These are phyloP conservation scores for Lophius piscatorius DNA, from an alignment of 2,113 vertebrate genomes.

Conservation along the genomic window DNA sequence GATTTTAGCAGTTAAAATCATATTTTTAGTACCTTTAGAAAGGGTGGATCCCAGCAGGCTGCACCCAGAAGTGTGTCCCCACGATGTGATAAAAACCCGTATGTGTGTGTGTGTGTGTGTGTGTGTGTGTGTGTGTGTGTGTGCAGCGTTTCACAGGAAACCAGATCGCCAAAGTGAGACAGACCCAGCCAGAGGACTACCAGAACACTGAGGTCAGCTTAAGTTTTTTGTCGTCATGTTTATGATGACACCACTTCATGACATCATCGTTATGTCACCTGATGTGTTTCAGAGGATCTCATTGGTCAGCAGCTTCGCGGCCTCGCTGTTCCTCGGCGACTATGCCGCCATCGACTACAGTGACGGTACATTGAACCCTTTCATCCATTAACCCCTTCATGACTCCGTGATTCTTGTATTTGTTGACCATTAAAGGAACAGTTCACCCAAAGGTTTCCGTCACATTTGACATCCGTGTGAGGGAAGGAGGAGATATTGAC, in stretches of 20 bases:
- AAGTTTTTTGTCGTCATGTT: neutral
- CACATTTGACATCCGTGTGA: neutral
- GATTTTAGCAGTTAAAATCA: no score
- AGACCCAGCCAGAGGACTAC: constrained; percentile 81
- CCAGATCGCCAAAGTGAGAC: constrained; percentile 91
- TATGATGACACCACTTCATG: neutral
- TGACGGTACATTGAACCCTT: constrained; percentile 80
- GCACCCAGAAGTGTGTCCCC: no score
- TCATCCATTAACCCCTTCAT: neutral
- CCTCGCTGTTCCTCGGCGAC: constrained; percentile 90
- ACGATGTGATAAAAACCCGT: no score
- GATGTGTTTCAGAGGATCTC: constrained; percentile 89
- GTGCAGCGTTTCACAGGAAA: constrained; percentile 99
- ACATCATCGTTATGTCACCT: neutral
- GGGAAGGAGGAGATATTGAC: neutral
- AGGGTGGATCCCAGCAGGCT: no score
- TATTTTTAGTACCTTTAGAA: no score
- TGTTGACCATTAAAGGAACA: no score
- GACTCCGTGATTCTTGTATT: no score
- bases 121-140: no score
- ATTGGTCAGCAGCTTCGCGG: constrained; percentile 94
- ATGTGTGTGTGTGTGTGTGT: neutral
- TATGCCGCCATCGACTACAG: constrained; percentile 91
- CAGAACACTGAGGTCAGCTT: constrained; percentile 84
- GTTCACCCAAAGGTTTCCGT: no score